Conservation (phyloP, 2,113 vertebrate genomes). For the Cairina moschata region DNA sequence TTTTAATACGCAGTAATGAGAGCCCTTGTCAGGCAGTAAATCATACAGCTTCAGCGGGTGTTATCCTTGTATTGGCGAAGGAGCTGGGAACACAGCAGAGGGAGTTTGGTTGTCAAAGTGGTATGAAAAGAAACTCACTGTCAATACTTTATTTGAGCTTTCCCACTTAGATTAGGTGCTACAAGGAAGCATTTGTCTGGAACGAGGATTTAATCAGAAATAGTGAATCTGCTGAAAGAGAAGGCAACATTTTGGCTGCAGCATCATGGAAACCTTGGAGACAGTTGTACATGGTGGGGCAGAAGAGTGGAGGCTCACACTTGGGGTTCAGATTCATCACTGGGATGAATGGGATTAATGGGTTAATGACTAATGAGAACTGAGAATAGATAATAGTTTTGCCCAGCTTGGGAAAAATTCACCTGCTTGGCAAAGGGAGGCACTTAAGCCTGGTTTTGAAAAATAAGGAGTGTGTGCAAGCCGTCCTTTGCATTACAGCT, state of each 20-base stretch:
- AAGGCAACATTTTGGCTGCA: neutral
- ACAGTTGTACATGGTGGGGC: neutral
- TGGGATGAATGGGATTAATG: neutral
- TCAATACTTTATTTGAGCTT: neutral
- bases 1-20: constrained; percentile 7
- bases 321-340: neutral
- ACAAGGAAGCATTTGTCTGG: neutral
- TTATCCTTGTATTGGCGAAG: neutral
- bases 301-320: neutral
- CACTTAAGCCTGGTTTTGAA: neutral
- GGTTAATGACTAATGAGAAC: neutral
- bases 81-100: neutral
- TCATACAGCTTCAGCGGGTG: neutral
- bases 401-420: neutral
- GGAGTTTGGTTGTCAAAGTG: neutral
- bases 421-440: neutral
- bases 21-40: neutral
- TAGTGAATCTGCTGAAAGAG: neutral
- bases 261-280: constrained; percentile 14
- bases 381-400: neutral
- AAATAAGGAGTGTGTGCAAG: neutral
- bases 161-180: neutral
- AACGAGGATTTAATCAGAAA: neutral
- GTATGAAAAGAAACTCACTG: constrained; percentile 12
- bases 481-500: rapidly evolving